A percentile compares a stretch with the other conserved stretches of the same genome.
Conservation (phyloP, 2,888 invertebrate genomes). For the Leptopilina drosophilae region DNA sequence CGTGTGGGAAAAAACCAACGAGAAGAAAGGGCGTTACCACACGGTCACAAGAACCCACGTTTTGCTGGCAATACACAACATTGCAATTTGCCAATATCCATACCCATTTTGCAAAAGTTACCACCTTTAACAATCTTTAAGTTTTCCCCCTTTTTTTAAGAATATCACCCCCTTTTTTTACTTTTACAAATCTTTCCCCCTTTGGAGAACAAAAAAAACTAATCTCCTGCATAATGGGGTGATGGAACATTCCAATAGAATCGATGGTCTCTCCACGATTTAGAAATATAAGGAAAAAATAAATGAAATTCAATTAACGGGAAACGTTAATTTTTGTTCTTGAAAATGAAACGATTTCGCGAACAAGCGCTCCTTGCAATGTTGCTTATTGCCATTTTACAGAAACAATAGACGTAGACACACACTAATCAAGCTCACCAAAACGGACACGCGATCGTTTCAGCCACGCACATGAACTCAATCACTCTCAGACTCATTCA, state of each 20-base stretch:
- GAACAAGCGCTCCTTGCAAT: slow-evolving; percentile 67
- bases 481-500: slow-evolving; percentile 72
- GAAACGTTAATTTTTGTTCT: too few species aligned
- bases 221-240: too few species aligned
- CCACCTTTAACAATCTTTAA: too few species aligned
- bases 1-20: slow-evolving; percentile 78
- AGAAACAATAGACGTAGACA: slow-evolving; percentile 77
- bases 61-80: slow-evolving; percentile 68
- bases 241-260: too few species aligned
- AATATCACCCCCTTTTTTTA: neutral
- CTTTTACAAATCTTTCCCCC: too few species aligned
- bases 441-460: slow-evolving; percentile 62
- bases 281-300: too few species aligned
- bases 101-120: neutral
- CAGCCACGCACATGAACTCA: slow-evolving; percentile 73
- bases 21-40: slow-evolving; percentile 77
- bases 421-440: slow-evolving; percentile 76
- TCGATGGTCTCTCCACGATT: too few species aligned
- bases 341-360: slow-evolving; percentile 38
- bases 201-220: too few species aligned
- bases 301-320: slow-evolving; percentile 36
- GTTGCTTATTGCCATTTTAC: slow-evolving; percentile 71
- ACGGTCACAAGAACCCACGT: slow-evolving; percentile 76
- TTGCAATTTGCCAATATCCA: slow-evolving; percentile 51
- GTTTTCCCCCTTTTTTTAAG: neutral